phyloP scores from a whole-genome alignment of 1,140 invertebrate species.

The Tachypleus tridentatus region DNA sequence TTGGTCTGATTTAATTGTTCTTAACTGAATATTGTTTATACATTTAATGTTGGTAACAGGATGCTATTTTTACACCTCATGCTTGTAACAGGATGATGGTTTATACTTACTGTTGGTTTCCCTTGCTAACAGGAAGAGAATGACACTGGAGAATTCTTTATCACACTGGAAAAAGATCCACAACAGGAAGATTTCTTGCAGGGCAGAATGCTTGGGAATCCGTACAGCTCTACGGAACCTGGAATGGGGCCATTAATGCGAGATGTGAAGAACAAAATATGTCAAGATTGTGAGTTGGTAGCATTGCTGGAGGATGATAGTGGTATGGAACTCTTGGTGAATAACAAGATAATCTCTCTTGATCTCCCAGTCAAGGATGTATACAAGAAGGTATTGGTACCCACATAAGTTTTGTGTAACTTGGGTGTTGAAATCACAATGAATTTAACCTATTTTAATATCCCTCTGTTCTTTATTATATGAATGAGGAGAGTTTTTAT shows the following conservation, averaged over 20 bases:
- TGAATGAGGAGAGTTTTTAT: too few relatives aligned
- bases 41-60: too few relatives aligned
- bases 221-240: constrained; percentile 83
- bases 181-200: constrained; percentile 97
- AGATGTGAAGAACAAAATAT: constrained; percentile 97
- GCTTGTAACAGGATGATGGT: too few relatives aligned
- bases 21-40: too few relatives aligned
- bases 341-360: constrained; percentile 95
- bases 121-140: constrained; percentile 59
- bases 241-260: constrained; percentile 93
- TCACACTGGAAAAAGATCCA: constrained; percentile 93
- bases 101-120: too few relatives aligned
- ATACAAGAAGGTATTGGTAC: constrained; percentile 23
- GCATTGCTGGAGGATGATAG: constrained; percentile 94
- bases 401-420: too few relatives aligned
- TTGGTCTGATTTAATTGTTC: too few relatives aligned
- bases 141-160: constrained; percentile 90
- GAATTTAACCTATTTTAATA: too few relatives aligned
- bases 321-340: constrained; percentile 96
- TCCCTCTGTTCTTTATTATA: too few relatives aligned
- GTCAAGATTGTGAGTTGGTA: constrained; percentile 92
- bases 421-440: too few relatives aligned
- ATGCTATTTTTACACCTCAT: too few relatives aligned
- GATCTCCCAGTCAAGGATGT: constrained; percentile 92
- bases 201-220: constrained; percentile 95